phyloP scores from a whole-genome alignment of 2,113 vertebrate species.

The Pterophyllum scalare region DNA sequence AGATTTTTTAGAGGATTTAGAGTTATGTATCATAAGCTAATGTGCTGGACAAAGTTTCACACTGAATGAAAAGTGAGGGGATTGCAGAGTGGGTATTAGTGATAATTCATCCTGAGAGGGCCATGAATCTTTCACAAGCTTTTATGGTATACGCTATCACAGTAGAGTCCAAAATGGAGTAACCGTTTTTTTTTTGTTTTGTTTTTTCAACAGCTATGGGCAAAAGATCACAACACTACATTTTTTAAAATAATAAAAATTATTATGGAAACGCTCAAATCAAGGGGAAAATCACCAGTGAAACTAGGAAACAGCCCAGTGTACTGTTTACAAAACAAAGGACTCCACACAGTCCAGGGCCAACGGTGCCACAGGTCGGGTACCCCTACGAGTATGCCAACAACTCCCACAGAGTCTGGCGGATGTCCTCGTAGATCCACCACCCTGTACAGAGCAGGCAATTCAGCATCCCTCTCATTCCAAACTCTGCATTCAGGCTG shows the following conservation, averaged over 20 bases:
- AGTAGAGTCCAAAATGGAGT: neutral
- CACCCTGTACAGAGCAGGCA: neutral
- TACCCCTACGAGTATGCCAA: neutral
- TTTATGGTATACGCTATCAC: neutral
- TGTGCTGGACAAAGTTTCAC: neutral
- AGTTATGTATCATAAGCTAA: neutral
- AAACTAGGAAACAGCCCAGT: neutral
- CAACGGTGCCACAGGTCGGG: neutral
- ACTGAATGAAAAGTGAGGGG: neutral
- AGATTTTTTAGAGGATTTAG: neutral
- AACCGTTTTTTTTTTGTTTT: too few species aligned
- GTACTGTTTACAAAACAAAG: neutral
- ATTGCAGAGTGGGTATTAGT: neutral
- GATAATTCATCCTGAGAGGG: too few species aligned
- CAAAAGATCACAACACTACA: too few species aligned
- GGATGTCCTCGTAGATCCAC: neutral
- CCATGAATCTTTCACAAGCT: neutral
- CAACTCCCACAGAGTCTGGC: neutral
- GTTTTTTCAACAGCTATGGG: too few species aligned
- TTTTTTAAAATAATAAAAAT: neutral
- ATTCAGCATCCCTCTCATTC: neutral
- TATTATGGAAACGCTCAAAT: neutral
- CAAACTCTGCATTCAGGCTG: neutral
- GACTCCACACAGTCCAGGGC: neutral
- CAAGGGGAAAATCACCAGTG: neutral